Evolutionary conservation across 2,888 invertebrate species (phyloP).

Genomic region (Gonocerus acuteangulatus): DNA sequence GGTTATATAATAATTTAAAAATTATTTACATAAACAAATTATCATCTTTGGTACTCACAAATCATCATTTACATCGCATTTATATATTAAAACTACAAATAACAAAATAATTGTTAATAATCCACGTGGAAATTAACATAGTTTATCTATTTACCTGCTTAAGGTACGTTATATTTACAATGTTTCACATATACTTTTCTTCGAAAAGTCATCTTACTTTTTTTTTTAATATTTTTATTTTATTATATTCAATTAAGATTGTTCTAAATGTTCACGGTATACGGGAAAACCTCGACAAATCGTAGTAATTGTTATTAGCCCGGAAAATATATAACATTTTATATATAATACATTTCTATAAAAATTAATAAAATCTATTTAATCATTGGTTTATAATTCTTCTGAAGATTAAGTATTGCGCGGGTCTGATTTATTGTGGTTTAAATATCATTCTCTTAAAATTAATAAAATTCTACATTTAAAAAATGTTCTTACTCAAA

Average conservation of each 20-base stretch:
- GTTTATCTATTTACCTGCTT: neutral
- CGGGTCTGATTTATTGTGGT: too few relatives aligned
- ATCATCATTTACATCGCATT: slow-evolving; percentile 19
- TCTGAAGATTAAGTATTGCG: too few relatives aligned
- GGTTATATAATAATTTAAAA: slow-evolving; percentile 33
- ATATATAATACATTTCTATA: too few relatives aligned
- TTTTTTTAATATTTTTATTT: neutral
- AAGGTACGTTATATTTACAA: slow-evolving; percentile 7
- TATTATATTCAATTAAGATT: neutral
- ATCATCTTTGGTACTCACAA: slow-evolving; percentile 33
- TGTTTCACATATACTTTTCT: neutral
- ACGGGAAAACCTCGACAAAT: too few relatives aligned
- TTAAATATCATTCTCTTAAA: too few relatives aligned
- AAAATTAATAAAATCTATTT: too few relatives aligned
- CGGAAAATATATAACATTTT: slow-evolving; percentile 17
- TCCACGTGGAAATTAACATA: slow-evolving; percentile 19
- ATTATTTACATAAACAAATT: slow-evolving; percentile 34
- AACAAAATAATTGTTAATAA: slow-evolving; percentile 23
- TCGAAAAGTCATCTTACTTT: neutral
- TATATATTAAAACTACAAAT: slow-evolving; percentile 25
- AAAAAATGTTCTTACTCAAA: too few relatives aligned
- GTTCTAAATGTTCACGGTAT: neutral
- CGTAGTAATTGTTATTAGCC: too few relatives aligned
- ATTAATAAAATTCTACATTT: too few relatives aligned
- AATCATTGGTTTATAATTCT: too few relatives aligned